These are phyloP conservation scores for Steinernema scapterisci DNA, from an alignment of 2,888 invertebrate species.

Conservation along the genomic window DNA sequence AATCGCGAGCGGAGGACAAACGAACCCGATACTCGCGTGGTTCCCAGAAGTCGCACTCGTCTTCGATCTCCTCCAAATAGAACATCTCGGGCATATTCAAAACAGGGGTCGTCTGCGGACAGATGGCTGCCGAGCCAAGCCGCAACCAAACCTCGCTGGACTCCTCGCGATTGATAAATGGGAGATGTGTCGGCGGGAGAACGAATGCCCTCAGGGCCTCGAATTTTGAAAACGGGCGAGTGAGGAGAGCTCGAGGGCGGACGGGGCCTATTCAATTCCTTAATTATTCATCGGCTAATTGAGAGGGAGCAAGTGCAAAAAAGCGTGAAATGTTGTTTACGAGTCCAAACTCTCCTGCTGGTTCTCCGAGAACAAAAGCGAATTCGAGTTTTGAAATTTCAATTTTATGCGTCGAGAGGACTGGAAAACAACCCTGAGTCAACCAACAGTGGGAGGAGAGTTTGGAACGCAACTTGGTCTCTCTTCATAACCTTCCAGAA, in stretches of 20 bases:
- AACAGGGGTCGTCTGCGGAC: conserved; percentile 8
- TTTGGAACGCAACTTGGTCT: too few species aligned
- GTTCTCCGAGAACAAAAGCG: background rate
- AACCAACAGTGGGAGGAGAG: too few species aligned
- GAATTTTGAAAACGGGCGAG: conserved; percentile 9
- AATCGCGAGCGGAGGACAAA: conserved; percentile 1
- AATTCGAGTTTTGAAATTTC: background rate
- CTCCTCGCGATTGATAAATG: conserved; percentile 20
- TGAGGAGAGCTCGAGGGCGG: background rate
- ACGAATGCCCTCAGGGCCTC: conserved; percentile 15
- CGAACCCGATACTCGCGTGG: conserved; percentile 11
- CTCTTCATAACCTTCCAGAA: too few species aligned
- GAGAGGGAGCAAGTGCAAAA: background rate
- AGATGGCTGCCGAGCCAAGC: conserved; percentile 19
- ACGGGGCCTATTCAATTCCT: background rate
- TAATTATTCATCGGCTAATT: conserved; percentile 29
- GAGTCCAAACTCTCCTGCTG: background rate
- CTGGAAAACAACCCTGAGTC: too few species aligned
- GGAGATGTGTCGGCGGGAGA: conserved; percentile 14
- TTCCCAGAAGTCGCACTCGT: conserved; percentile 17
- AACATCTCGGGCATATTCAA: background rate
- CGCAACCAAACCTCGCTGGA: background rate
- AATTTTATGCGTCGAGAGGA: background rate
- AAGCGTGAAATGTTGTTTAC: background rate
- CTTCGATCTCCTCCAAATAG: conserved; percentile 23